Evolutionary conservation across 1,140 invertebrate species (phyloP).

Genomic region (Tenebrio molitor): DNA sequence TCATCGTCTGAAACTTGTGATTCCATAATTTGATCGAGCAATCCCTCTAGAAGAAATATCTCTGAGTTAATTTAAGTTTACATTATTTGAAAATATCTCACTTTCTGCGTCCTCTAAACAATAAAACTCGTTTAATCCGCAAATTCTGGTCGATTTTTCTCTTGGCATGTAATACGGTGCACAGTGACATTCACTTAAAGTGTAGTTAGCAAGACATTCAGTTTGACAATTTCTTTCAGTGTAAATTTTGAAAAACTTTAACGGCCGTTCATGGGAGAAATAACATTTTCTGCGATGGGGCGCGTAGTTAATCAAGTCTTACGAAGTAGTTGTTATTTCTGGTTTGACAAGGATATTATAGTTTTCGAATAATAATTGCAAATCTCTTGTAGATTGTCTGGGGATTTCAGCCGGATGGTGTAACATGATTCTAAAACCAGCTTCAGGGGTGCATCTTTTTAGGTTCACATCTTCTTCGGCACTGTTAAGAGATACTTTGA

Average conservation of each 20-base stretch:
- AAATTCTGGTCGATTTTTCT: background rate
- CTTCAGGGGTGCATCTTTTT: slow-evolving; percentile 69
- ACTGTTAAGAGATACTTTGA: no score
- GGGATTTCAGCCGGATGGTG: slow-evolving; percentile 2
- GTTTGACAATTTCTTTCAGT: slow-evolving; percentile 81
- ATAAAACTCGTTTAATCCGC: no score
- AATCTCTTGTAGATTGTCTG: background rate
- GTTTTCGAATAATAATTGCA: background rate
- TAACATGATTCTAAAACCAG: slow-evolving; percentile 42
- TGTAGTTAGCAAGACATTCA: slow-evolving; percentile 82
- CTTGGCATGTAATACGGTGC: slow-evolving; percentile 77
- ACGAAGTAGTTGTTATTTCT: slow-evolving; percentile 64
- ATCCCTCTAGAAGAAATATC: no score
- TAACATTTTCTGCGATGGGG: slow-evolving; percentile 71
- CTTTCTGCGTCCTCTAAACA: no score
- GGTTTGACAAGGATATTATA: background rate
- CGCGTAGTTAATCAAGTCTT: slow-evolving; percentile 67
- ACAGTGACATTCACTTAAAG: slow-evolving; percentile 73
- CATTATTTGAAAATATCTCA: no score
- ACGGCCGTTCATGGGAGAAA: slow-evolving; percentile 69
- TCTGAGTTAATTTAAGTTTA: no score
- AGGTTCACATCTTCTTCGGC: no score
- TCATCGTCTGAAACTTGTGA: background rate
- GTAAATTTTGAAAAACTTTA: slow-evolving; percentile 75
- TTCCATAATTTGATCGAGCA: background rate